Evolutionary conservation across 2,113 vertebrate genomes (phyloP).

Genomic region (Pseudorectes ferrugineus): DNA sequence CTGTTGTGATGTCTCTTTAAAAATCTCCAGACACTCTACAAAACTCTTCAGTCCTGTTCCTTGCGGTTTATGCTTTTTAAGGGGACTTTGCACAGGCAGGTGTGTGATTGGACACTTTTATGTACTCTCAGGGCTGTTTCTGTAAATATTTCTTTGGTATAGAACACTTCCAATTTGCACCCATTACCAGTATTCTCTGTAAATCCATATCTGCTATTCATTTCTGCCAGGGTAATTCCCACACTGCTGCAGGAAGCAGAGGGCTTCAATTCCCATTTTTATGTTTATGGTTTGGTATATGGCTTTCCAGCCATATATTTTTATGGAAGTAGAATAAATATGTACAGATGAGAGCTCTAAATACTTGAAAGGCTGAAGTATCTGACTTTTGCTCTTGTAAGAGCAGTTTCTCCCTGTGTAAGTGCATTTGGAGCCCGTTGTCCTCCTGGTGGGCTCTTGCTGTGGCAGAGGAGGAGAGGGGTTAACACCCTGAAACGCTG

Average conservation of each 20-base stretch:
- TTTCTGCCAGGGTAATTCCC: not conserved
- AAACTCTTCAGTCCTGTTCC: not conserved
- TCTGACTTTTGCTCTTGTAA: fast-evolving
- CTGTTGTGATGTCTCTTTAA: not conserved
- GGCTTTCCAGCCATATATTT: not conserved
- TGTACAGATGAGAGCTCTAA: not conserved
- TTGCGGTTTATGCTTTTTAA: fast-evolving
- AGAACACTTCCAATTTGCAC: not conserved
- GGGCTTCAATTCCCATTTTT: not conserved
- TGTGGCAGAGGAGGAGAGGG: not conserved
- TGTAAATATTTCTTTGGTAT: not conserved
- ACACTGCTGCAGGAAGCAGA: not conserved
- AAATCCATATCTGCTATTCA: not conserved
- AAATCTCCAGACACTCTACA: not conserved
- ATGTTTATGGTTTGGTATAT: not conserved
- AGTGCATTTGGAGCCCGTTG: fast-evolving
- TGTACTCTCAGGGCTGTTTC: not conserved
- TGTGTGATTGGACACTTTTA: not conserved
- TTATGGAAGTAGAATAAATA: not conserved
- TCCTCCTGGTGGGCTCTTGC: not conserved
- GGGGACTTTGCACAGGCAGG: not conserved
- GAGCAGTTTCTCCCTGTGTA: not conserved
- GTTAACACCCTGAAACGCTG: not conserved
- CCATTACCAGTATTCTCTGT: not conserved
- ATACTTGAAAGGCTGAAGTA: not conserved